Evolutionary conservation across 2,888 invertebrate genomes (phyloP).

Genomic region (Siphlonurus alternatus): DNA sequence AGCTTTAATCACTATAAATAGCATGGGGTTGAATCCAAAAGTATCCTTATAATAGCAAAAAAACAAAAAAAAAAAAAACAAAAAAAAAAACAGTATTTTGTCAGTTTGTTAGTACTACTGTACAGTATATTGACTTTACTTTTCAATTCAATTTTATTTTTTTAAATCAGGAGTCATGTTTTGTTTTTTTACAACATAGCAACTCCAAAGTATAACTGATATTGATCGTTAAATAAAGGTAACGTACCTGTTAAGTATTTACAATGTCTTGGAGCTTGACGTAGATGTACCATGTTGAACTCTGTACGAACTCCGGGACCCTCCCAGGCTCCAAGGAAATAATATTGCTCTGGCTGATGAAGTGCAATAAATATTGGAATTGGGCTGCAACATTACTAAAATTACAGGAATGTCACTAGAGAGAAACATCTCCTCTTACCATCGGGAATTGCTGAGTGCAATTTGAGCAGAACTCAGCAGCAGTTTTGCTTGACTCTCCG

Average conservation of each 20-base stretch:
- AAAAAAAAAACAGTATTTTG: neutral
- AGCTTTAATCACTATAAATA: too few species aligned
- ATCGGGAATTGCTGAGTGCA: constrained; percentile 63
- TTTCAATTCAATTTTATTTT: too few species aligned
- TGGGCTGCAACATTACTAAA: constrained; percentile 29
- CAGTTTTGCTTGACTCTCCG: constrained; percentile 55
- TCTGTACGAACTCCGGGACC: constrained; percentile 59
- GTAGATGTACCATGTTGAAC: constrained; percentile 79
- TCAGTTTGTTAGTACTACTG: constrained; percentile 6
- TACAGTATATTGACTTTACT: too few species aligned
- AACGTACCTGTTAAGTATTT: constrained; percentile 55
- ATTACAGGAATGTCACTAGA: neutral
- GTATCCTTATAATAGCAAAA: too few species aligned
- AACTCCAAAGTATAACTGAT: too few species aligned
- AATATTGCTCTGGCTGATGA: constrained; percentile 61
- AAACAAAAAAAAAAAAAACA: neutral
- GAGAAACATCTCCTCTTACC: constrained; percentile 27
- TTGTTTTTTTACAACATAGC: too few species aligned
- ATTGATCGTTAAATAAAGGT: neutral
- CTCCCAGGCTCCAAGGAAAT: constrained; percentile 65
- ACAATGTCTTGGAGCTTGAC: constrained; percentile 60
- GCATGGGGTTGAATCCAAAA: too few species aligned
- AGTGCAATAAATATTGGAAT: constrained; percentile 80
- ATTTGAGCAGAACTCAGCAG: constrained; percentile 66
- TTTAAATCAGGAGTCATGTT: too few species aligned